A percentile compares a stretch with the other conserved stretches of the same genome.
phyloP scores from a whole-genome alignment of 2,888 invertebrate genomes.

The Zelleria hepariella region DNA sequence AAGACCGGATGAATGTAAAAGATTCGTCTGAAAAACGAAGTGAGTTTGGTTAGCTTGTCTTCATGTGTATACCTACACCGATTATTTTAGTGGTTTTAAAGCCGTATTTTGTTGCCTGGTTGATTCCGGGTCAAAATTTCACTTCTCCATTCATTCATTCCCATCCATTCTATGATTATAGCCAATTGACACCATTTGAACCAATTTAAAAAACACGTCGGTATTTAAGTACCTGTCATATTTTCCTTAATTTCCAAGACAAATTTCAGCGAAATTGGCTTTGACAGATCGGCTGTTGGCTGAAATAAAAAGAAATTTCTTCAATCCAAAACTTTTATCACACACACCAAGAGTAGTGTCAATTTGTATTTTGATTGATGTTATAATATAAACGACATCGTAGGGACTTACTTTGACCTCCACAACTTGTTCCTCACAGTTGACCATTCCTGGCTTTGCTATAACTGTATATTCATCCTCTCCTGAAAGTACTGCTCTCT shows the following conservation, averaged over 20 bases:
- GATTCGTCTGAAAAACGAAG: slow-evolving; percentile 29
- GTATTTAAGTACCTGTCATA: slow-evolving; percentile 28
- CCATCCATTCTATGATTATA: background rate
- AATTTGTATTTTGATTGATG: too few relatives aligned
- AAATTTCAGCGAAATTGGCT: slow-evolving; percentile 44
- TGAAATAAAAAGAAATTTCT: slow-evolving; percentile 24
- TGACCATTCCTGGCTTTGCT: slow-evolving; percentile 32
- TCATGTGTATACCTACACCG: too few relatives aligned
- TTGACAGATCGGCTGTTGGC: slow-evolving; percentile 49
- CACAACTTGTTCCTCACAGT: slow-evolving; percentile 47
- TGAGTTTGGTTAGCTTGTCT: too few relatives aligned
- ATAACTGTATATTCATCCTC: slow-evolving; percentile 33
- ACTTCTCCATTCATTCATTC: background rate
- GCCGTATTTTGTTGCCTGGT: too few relatives aligned
- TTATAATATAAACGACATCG: background rate
- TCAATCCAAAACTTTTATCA: background rate
- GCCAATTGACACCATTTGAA: background rate
- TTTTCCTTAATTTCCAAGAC: slow-evolving; percentile 29
- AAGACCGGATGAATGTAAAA: slow-evolving; percentile 16
- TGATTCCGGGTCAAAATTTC: background rate
- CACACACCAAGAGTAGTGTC: background rate
- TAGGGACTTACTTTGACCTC: slow-evolving; percentile 38
- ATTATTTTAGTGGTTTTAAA: too few relatives aligned
- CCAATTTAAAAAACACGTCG: background rate
- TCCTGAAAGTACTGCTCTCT: slow-evolving; percentile 38